Evolutionary conservation across 35 echinoderm and acorn worm species (phyloP).

Genomic region (Lytechinus pictus): DNA sequence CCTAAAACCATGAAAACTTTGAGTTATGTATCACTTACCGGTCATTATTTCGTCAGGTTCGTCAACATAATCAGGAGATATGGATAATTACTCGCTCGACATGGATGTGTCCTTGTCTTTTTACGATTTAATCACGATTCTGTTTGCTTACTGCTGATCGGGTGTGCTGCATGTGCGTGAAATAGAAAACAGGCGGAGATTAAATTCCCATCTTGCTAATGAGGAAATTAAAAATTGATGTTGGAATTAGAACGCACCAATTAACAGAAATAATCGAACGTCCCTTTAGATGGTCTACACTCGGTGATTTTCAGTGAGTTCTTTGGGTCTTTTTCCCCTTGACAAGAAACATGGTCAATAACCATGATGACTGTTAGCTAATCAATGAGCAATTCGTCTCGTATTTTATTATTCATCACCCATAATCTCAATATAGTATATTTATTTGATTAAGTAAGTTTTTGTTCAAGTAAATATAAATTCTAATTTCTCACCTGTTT

Average conservation of each 20-base stretch:
- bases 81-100: background rate
- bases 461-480: too few species aligned
- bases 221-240: constrained; percentile 20
- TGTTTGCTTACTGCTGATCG: background rate
- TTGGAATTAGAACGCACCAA: background rate
- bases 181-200: constrained; percentile 11
- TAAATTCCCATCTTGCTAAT: constrained; percentile 19
- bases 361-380: background rate
- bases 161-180: background rate
- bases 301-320: background rate
- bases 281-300: background rate
- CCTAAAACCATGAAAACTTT: background rate
- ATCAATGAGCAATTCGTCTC: background rate
- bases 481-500: too few species aligned
- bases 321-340: background rate
- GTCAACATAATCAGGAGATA: background rate
- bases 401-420: background rate
- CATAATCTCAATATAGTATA: too few species aligned
- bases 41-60: background rate
- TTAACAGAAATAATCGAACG: constrained; percentile 4
- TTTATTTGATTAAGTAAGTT: too few species aligned
- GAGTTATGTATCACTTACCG: background rate
- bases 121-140: constrained; percentile 13
- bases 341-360: background rate
- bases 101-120: background rate